phyloP scores from a whole-genome alignment of 2,888 invertebrate genomes.

The Diplazon laetatorius region DNA sequence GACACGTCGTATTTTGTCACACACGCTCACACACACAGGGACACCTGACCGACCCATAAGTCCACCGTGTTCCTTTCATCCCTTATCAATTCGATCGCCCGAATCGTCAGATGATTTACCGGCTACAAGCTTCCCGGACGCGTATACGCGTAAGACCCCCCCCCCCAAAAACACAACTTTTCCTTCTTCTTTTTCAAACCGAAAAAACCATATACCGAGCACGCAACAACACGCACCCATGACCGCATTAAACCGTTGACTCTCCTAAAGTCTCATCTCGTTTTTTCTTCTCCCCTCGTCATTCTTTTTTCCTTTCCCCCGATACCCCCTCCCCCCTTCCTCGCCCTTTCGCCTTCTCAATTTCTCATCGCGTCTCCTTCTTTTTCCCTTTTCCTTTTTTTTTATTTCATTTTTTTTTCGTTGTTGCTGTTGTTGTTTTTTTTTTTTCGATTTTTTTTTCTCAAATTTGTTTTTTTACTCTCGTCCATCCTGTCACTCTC shows the following conservation, averaged over 20 bases:
- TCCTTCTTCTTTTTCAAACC: constrained; percentile 8
- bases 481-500: constrained; percentile 60
- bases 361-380: constrained; percentile 29
- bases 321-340: background rate
- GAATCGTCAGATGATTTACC: constrained; percentile 40
- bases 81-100: constrained; percentile 55
- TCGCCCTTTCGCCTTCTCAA: constrained; percentile 23
- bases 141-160: constrained; percentile 7
- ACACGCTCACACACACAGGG: too few species aligned
- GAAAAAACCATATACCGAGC: background rate
- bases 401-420: too few species aligned
- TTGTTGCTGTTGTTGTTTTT: too few species aligned
- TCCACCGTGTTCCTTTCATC: background rate
- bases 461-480: too few species aligned
- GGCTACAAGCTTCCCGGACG: background rate
- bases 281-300: background rate
- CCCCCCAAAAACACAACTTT: background rate
- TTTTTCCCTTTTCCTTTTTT: too few species aligned
- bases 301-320: background rate
- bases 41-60: background rate
- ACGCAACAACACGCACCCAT: constrained; percentile 25
- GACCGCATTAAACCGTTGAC: constrained; percentile 53
- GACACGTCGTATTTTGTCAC: background rate
- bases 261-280: constrained; percentile 45
- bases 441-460: too few species aligned